Evolutionary conservation across 1,140 invertebrate genomes (phyloP).

Genomic region (Penaeus japonicus): DNA sequence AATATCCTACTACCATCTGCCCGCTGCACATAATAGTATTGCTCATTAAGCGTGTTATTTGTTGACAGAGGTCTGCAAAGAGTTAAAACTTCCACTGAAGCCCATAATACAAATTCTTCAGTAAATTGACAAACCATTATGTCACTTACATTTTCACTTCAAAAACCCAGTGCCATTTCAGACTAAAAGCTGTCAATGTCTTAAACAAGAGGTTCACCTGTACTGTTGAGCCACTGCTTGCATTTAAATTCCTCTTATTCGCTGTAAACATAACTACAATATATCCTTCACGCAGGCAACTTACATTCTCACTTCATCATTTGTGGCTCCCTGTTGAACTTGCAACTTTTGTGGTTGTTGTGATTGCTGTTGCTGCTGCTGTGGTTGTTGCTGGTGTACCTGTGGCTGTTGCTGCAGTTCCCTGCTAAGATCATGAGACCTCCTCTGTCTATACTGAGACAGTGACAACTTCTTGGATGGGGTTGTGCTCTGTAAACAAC

Average conservation of each 20-base stretch:
- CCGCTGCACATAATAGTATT: slow-evolving; percentile 28
- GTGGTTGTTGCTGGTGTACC: neutral
- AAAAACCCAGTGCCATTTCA: too few species aligned
- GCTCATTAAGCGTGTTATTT: slow-evolving; percentile 16
- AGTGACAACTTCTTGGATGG: slow-evolving; percentile 30
- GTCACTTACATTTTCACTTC: too few species aligned
- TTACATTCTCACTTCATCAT: slow-evolving; percentile 6
- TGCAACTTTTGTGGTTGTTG: neutral
- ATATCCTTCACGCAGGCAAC: neutral
- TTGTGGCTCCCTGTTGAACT: neutral
- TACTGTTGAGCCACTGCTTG: too few species aligned
- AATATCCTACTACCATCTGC: slow-evolving; percentile 25
- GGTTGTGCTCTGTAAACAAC: neutral
- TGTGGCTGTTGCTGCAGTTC: slow-evolving; percentile 22
- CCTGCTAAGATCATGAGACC: slow-evolving; percentile 19
- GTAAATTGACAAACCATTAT: too few species aligned
- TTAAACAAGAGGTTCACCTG: too few species aligned
- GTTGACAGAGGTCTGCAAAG: slow-evolving; percentile 21
- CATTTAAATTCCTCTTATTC: too few species aligned
- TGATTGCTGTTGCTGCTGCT: slow-evolving; percentile 23
- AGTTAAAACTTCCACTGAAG: too few species aligned
- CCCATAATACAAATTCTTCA: too few species aligned
- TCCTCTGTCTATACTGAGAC: slow-evolving; percentile 30
- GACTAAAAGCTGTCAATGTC: too few species aligned
- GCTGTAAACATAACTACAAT: too few species aligned